Conservation (phyloP, 2,797 vertebrate species). For the Hoplostethus atlanticus region DNA sequence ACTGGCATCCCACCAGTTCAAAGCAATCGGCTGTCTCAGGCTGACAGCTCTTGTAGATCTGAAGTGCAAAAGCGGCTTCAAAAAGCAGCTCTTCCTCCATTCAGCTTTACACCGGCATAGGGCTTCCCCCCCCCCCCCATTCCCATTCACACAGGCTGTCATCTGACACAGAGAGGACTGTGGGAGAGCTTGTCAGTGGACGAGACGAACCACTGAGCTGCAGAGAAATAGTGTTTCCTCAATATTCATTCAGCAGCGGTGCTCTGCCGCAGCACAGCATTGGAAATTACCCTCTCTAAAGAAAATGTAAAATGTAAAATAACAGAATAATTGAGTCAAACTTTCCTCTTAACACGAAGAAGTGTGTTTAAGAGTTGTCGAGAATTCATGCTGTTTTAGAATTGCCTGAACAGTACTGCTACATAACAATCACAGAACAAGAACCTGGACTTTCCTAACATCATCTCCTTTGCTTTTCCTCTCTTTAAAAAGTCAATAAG, state of each 20-base stretch:
- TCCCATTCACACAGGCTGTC: constrained; percentile 41
- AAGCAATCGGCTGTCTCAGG: constrained; percentile 27
- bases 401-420: not conserved
- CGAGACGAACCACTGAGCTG: constrained; percentile 35
- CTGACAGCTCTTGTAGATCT: constrained; percentile 56
- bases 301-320: not conserved
- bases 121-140: constrained; percentile 51
- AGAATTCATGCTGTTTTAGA: not conserved
- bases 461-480: not conserved
- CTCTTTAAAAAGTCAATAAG: not conserved
- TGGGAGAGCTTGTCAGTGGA: constrained; percentile 44
- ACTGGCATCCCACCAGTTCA: constrained; percentile 17
- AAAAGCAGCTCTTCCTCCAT: constrained; percentile 35
- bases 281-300: not conserved
- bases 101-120: constrained; percentile 21
- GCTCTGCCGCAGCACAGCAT: not conserved
- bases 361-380: not conserved
- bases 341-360: not conserved
- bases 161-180: constrained; percentile 36
- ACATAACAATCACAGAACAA: not conserved
- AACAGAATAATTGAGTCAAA: not conserved
- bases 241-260: not conserved
- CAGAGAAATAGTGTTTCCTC: constrained; percentile 16
- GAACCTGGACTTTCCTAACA: not conserved
- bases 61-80: constrained; percentile 27